Evolutionary conservation across 2,113 vertebrate genomes (phyloP), one percentile per base, ranked within the genome.

Genomic region (Callaeas wilsoni): DNA sequence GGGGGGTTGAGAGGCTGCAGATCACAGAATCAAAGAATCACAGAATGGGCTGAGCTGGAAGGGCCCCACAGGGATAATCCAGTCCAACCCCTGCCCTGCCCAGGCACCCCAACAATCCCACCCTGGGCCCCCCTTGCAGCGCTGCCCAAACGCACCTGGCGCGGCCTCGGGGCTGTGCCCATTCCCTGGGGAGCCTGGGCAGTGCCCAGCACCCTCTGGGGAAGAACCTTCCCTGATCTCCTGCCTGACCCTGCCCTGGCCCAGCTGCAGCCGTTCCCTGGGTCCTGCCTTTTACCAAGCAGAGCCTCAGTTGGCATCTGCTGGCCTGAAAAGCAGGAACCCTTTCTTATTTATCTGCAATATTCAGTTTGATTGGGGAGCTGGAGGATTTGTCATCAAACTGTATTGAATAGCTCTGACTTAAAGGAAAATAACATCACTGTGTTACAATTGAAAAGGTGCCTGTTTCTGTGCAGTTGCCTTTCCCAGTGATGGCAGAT

Each of bases 121-220:
- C 22, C 77, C 87, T 39, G 69, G 1, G 3, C 37, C 44, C 4
- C 23, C 60, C 68, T 37, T 12, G 52, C 6, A 78, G 29, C 0
- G 0, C 6, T 37, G 15, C 1, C 52, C 68, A 7, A 57, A 3
- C 0, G 0, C 37, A 50, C 59, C 86, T 57, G 50, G 12, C 65
- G 62, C 71, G 67, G 62, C 52, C 71, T 57, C 12, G 2, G 60
- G 41, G 60, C 52, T 0, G 12, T 11, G 60, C 2, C 37, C 77
- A 52, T 67, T 44, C 53, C 65, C 52, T 59, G 77, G 44, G 52
- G 4, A 89, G 33, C 60, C 69, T 52, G 87, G 44, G 23, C 68
- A 74, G 68, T 20, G 68, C 60, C 53, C 52, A 42, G 27, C 76
- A 44, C 10, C 47, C 37, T 46, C 33, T 52, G 77, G 27, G 42